These are phyloP conservation scores for Belonocnema kinseyi DNA, from an alignment of 1,140 invertebrate genomes.

Conservation along the genomic window DNA sequence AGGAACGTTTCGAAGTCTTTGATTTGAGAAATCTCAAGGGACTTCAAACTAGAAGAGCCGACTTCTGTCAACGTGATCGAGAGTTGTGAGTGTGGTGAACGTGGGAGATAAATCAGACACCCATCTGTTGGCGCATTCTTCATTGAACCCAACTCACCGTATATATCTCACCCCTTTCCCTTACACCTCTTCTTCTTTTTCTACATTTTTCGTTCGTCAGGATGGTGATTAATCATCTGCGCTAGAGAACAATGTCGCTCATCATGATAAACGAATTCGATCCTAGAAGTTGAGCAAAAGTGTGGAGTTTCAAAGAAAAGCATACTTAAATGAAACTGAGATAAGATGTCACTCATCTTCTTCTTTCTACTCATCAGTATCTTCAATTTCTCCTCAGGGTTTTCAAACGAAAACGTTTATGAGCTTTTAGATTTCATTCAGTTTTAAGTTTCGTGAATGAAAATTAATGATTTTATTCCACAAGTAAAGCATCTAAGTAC, in stretches of 20 bases:
- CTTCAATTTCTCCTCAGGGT: no score
- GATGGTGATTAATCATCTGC: constrained; percentile 19
- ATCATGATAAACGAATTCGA: constrained; percentile 22
- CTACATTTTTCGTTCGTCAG: constrained; percentile 15
- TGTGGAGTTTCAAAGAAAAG: background rate
- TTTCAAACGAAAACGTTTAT: no score
- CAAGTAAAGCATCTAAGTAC: no score
- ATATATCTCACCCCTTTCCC: no score
- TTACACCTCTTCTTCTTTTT: background rate
- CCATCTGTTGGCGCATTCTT: background rate
- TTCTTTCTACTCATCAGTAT: background rate
- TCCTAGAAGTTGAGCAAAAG: background rate
- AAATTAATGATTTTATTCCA: no score
- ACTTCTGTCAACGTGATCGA: no score
- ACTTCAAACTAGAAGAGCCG: no score
- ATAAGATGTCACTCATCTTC: background rate
- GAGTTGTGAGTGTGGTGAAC: background rate
- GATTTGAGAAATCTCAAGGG: no score
- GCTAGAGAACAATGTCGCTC: constrained; percentile 18
- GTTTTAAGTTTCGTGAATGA: no score
- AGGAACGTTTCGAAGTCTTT: no score
- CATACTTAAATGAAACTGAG: background rate
- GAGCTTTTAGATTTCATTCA: no score
- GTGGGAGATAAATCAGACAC: background rate
- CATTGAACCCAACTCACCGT: background rate